Percentiles rank a stretch among this genome's conserved stretches.
Conservation (phyloP, 2,113 vertebrate species). For the Percopsis transmontana region DNA sequence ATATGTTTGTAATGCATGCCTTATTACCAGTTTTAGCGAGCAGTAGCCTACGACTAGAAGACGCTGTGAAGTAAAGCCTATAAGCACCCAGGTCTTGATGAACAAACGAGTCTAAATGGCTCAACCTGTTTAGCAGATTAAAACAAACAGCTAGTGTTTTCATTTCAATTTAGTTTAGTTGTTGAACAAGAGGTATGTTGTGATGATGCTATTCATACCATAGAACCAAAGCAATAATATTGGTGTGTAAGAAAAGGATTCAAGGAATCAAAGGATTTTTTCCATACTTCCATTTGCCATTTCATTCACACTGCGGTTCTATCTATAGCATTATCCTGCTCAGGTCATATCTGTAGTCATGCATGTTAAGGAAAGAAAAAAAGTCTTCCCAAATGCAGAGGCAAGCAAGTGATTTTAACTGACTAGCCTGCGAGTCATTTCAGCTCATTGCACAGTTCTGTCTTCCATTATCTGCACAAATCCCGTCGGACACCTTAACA, state of each 20-base stretch:
- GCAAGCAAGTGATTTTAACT: conserved; percentile 1
- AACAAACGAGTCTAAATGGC: conserved; percentile 4
- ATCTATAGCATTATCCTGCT: conserved; percentile 6
- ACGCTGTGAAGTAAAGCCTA: conserved; percentile 5
- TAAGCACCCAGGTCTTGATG: not conserved
- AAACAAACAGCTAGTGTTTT: conserved; percentile 5
- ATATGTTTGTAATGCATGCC: too few relatives aligned
- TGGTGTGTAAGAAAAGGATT: too few relatives aligned
- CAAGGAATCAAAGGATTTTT: too few relatives aligned
- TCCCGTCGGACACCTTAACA: conserved; percentile 7
- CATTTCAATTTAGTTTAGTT: not conserved
- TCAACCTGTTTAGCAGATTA: not conserved
- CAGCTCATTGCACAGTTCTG: conserved; percentile 1
- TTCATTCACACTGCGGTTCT: conserved; percentile 30
- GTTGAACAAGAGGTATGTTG: not conserved
- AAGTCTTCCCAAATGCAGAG: not conserved
- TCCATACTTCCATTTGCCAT: conserved; percentile 35
- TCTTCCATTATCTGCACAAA: conserved; percentile 39
- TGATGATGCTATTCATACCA: not conserved
- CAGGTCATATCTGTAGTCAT: conserved; percentile 7
- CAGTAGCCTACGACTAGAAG: too few relatives aligned
- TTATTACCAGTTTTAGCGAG: conserved; percentile 6
- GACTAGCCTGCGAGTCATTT: not conserved
- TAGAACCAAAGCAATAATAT: conserved; percentile 25
- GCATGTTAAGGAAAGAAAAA: not conserved